A percentile compares a stretch with the other conserved stretches of the same genome.
Conservation (phyloP, 2,888 invertebrate species). For the Hipparchia sbordonii region DNA sequence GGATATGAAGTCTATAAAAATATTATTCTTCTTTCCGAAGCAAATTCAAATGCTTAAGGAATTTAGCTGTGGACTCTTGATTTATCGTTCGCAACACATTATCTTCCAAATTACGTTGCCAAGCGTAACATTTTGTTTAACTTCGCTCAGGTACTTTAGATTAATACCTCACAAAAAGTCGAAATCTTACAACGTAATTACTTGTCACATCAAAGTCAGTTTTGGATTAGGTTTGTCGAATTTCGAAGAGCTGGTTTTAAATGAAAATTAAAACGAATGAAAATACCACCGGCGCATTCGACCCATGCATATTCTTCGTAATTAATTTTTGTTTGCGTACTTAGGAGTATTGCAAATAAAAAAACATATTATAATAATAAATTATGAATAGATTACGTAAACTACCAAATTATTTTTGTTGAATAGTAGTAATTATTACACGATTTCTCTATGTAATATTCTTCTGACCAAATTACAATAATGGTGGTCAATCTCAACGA, state of each 20-base stretch:
- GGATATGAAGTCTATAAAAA: no score
- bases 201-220: conserved; percentile 42
- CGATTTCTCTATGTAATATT: no score
- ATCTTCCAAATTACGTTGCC: conserved; percentile 42
- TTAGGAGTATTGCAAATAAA: no score
- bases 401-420: no score
- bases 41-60: background rate
- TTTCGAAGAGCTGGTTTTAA: conserved; percentile 21
- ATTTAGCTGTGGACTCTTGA: conserved; percentile 13
- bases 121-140: conserved; percentile 42
- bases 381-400: no score
- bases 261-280: conserved; percentile 11
- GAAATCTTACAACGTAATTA: conserved; percentile 45
- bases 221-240: conserved; percentile 35
- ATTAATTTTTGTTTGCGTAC: background rate
- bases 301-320: background rate
- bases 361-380: no score
- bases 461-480: no score
- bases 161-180: conserved; percentile 39
- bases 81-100: conserved; percentile 35
- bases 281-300: background rate
- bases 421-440: no score
- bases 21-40: background rate
- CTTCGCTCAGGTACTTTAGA: conserved; percentile 30
- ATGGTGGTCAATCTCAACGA: no score